phyloP scores from a whole-genome alignment of 2,113 vertebrate genomes.

The Gymnarchus niloticus region DNA sequence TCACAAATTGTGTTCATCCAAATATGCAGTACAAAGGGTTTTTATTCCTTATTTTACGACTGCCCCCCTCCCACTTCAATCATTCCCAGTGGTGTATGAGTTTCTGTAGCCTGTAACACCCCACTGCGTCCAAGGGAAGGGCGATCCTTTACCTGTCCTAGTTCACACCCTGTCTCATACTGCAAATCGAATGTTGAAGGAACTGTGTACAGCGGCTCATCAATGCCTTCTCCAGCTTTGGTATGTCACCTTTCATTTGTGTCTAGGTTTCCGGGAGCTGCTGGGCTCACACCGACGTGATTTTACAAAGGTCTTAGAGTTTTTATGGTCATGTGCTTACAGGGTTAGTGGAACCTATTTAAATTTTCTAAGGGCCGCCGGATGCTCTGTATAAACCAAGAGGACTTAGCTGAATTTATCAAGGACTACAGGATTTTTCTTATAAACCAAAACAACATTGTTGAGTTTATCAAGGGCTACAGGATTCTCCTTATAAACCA shows the following conservation, averaged over 20 bases:
- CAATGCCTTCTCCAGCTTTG: not conserved
- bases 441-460: not conserved
- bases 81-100: not conserved
- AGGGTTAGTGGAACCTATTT: not conserved
- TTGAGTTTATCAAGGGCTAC: not conserved
- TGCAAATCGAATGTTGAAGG: not conserved
- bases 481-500: not conserved
- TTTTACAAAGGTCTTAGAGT: not conserved
- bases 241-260: not conserved
- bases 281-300: not conserved
- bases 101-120: not conserved
- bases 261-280: not conserved
- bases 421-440: not conserved
- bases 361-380: not conserved
- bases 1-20: not conserved
- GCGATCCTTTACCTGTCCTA: not conserved
- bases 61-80: not conserved
- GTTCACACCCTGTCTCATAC: not conserved
- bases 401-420: not conserved
- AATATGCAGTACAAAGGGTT: not conserved
- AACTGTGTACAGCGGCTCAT: not conserved
- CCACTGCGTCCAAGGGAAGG: not conserved
- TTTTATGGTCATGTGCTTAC: not conserved
- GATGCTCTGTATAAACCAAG: not conserved
- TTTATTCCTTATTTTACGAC: not conserved